Percentiles rank a stretch among this genome's conserved stretches.
Evolutionary conservation across 1,140 invertebrate species (phyloP).

Genomic region (Drosophila arizonae): DNA sequence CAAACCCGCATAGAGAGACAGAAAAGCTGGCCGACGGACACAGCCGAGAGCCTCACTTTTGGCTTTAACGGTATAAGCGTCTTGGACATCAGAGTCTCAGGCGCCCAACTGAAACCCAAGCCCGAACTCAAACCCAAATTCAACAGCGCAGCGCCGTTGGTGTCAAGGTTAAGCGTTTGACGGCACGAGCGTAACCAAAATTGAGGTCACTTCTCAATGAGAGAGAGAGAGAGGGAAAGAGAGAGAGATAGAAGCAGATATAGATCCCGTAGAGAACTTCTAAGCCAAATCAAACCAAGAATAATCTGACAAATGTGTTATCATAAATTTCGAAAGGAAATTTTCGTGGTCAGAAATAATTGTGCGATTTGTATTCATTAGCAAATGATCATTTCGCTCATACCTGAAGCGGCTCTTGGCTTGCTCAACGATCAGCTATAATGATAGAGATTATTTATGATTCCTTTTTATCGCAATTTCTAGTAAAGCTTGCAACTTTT

Average conservation of each 20-base stretch:
- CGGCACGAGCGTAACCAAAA: conserved; percentile 69
- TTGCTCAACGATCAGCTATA: not conserved
- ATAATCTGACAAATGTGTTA: conserved; percentile 54
- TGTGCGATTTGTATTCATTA: conserved; percentile 71
- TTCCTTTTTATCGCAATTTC: too few species aligned
- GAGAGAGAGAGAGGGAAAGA: not conserved
- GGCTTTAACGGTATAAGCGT: conserved; percentile 46
- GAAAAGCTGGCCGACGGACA: not conserved
- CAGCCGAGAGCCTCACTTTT: conserved; percentile 55
- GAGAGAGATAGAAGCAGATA: not conserved
- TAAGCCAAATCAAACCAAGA: not conserved
- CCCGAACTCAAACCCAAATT: conserved; percentile 5
- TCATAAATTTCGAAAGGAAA: conserved; percentile 66
- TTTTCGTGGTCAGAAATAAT: conserved; percentile 58
- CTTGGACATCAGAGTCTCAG: conserved; percentile 10
- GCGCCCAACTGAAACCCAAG: conserved; percentile 8
- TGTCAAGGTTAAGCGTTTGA: conserved; percentile 73
- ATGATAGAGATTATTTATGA: conserved; percentile 15
- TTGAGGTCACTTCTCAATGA: conserved; percentile 57
- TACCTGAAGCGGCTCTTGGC: not conserved
- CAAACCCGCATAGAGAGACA: conserved; percentile 33
- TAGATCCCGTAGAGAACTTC: not conserved
- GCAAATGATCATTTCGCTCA: conserved; percentile 37
- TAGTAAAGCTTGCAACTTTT: not conserved
- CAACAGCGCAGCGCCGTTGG: conserved; percentile 32